phyloP scores from a whole-genome alignment of 1,140 invertebrate species.

The Anastrepha ludens region DNA sequence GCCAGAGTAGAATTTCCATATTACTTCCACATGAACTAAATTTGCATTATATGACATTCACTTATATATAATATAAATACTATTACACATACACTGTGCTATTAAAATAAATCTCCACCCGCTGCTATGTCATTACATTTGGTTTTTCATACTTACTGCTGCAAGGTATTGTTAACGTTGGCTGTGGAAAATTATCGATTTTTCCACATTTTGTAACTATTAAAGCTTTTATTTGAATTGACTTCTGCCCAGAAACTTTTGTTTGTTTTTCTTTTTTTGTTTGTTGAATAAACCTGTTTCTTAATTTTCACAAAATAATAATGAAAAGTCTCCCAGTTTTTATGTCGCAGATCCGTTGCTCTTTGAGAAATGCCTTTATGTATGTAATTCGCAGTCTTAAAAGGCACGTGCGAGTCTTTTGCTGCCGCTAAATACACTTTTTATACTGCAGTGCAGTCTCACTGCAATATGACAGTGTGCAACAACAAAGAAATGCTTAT shows the following conservation, averaged over 20 bases:
- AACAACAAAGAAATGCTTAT: background rate
- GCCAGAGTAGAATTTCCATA: no score
- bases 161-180: conserved; percentile 16
- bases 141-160: background rate
- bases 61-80: no score
- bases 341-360: background rate
- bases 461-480: background rate
- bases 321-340: background rate
- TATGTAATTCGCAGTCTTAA: background rate
- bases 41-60: no score
- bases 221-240: background rate
- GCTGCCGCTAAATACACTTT: background rate
- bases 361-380: background rate
- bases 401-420: conserved; percentile 12
- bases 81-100: no score
- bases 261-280: background rate
- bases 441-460: background rate
- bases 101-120: background rate
- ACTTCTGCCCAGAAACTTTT: background rate
- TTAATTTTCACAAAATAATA: background rate
- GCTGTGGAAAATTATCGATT: conserved; percentile 5
- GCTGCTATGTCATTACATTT: background rate
- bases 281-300: background rate
- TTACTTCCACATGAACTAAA: no score
- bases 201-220: background rate